Evolutionary conservation across 2,113 vertebrate species (phyloP).

Genomic region (Eclectus roratus): DNA sequence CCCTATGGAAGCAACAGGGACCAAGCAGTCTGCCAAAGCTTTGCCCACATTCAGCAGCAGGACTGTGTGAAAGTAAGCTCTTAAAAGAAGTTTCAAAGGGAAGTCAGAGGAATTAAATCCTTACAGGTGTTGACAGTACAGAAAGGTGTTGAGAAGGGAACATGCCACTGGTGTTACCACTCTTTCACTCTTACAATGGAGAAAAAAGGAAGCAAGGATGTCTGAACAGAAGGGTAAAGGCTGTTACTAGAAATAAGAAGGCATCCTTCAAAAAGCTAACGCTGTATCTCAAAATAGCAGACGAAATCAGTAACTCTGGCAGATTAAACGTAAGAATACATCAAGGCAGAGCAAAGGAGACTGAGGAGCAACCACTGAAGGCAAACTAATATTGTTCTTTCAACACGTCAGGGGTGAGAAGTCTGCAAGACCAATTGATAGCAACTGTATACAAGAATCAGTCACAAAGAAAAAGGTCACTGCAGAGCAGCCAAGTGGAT

Average conservation of each 20-base stretch:
- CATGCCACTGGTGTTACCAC: not conserved
- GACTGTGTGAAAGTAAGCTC: not conserved
- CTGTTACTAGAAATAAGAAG: not conserved
- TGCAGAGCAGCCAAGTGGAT: not conserved
- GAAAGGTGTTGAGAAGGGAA: not conserved
- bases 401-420: not conserved
- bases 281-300: not conserved
- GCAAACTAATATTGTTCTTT: not conserved
- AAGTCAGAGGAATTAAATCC: constrained; percentile 22
- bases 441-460: not conserved
- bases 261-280: not conserved
- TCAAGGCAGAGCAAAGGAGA: not conserved
- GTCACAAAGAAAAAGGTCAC: not conserved
- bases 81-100: not conserved
- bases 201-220: not conserved
- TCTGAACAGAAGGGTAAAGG: not conserved
- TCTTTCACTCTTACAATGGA: not conserved
- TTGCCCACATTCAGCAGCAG: not conserved
- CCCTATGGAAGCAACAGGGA: not conserved
- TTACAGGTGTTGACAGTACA: not conserved
- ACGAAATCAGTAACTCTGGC: not conserved
- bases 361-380: not conserved
- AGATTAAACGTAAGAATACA: not conserved
- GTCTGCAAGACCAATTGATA: not conserved
- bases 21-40: not conserved